Evolutionary conservation across 2,888 invertebrate genomes (phyloP).

Genomic region (Leptopilina drosophilae): DNA sequence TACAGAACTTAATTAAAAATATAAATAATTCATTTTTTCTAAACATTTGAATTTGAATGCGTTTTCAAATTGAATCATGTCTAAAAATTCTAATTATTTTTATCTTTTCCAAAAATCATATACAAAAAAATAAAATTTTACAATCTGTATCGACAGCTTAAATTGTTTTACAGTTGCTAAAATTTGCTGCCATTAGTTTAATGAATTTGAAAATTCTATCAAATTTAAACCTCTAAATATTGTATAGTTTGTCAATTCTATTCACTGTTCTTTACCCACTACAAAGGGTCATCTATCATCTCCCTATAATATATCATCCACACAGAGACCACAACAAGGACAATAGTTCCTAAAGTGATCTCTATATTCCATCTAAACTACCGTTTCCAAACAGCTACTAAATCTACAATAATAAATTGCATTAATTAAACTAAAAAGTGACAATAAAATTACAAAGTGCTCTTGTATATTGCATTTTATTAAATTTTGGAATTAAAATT

Average conservation of each 20-base stretch:
- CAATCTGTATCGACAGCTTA: not conserved
- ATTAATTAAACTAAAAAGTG: constrained; percentile 18
- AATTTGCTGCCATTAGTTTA: not conserved
- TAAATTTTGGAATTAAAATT: not conserved
- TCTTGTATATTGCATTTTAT: no score
- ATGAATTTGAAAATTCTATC: not conserved
- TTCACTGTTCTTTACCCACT: constrained; percentile 17
- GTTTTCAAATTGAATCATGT: no score
- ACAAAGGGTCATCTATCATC: constrained; percentile 38
- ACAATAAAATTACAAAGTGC: not conserved
- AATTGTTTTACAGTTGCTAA: not conserved
- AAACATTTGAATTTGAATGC: no score
- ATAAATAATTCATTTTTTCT: no score
- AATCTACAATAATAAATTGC: not conserved
- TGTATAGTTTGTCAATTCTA: constrained; percentile 18
- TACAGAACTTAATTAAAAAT: no score
- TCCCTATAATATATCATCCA: constrained; percentile 19
- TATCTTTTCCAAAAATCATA: no score
- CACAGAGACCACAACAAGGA: constrained; percentile 35
- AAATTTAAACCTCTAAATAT: constrained; percentile 5
- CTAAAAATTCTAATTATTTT: no score
- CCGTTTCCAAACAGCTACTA: not conserved
- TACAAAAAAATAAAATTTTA: no score
- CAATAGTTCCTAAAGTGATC: constrained; percentile 34
- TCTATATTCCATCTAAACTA: constrained; percentile 24